Evolutionary conservation across 35 echinoderm and acorn worm genomes (phyloP).

Genomic region (Stichopus chloronotus): DNA sequence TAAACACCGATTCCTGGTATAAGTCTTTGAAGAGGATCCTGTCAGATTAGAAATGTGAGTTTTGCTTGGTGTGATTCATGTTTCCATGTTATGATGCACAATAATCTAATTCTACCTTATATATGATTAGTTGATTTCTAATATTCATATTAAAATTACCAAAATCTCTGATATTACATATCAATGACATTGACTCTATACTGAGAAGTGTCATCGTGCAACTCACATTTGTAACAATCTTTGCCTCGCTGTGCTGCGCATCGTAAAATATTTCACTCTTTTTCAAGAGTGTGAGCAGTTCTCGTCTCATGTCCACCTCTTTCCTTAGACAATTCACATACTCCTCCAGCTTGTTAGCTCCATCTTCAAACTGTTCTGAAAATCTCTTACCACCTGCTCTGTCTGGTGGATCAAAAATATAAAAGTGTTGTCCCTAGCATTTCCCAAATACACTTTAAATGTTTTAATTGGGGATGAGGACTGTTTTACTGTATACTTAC

Average conservation of each 20-base stretch:
- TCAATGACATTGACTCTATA: background rate
- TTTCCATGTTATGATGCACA: no score
- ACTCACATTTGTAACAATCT: conserved; percentile 99
- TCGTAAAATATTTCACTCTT: conserved; percentile 98
- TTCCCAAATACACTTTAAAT: no score
- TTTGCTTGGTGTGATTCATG: no score
- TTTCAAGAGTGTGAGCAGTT: conserved; percentile 83
- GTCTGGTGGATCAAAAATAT: conserved; percentile 53
- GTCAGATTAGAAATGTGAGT: no score
- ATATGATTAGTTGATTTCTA: background rate
- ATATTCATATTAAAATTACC: background rate
- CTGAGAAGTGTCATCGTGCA: background rate
- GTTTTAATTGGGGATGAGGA: no score
- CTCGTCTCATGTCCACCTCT: conserved; percentile 81
- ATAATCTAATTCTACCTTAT: background rate
- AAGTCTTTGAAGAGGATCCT: no score
- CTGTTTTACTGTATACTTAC: no score
- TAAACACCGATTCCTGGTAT: no score
- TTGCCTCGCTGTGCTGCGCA: conserved; percentile 93
- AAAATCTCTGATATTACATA: background rate
- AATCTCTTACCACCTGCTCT: conserved; percentile 95
- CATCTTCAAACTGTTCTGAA: conserved; percentile 98
- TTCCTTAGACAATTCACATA: conserved; percentile 78
- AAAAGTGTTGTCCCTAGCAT: no score
- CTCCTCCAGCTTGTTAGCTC: conserved; percentile 85